Evolutionary conservation across 2,113 vertebrate genomes (phyloP), one percentile per base, ranked within the genome.

Genomic region (Machaerirhynchus nigripectus): DNA sequence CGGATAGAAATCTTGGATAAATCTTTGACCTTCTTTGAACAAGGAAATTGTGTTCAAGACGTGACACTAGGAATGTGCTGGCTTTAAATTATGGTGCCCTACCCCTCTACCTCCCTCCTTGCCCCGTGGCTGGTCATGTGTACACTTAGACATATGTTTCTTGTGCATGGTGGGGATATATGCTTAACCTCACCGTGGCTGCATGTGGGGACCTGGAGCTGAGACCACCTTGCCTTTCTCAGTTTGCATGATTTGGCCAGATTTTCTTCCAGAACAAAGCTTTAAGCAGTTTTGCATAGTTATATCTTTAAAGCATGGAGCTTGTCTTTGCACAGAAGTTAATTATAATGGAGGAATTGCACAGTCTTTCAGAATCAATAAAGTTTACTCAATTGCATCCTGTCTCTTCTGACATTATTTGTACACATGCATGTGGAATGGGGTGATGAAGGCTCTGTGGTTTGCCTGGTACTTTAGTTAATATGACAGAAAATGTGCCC

Each of bases 231-330:
- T 89, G 37, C 30, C 21, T 50, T 89, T 64, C 42, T 68, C 0
- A 0, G 12, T n/a, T n/a, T 78, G 9, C 7, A 5, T 2, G 1
- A 5, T 78, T 37, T 65, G 82, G 49, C 30, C 12, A 35, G 18
- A 15, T 82, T 74, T 94, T 90, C 10, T n/a, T 27, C 15, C 10
- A 60, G 23, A 4, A 13, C 15, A 39, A 73, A 74, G 30, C n/a
- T 87, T 52, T 47, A 42, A 39, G n/a, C 9, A 52, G 0, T 79
- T 82, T 78, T 79, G 8, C 6, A 0, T 33, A 23, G 15, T 15
- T 57, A 3, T 3, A 9, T 78, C 16, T 89, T 80, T 52, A 73
- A 81, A 70, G 8, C 20, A 24, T 30, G 33, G 31, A 90, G 8
- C 18, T 57, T 87, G 31, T 57, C 23, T 46, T 68, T 73, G 31